Evolutionary conservation across 2,113 vertebrate genomes (phyloP), one percentile per base, ranked within the genome.

Genomic region (Tangachromis dhanisi): DNA sequence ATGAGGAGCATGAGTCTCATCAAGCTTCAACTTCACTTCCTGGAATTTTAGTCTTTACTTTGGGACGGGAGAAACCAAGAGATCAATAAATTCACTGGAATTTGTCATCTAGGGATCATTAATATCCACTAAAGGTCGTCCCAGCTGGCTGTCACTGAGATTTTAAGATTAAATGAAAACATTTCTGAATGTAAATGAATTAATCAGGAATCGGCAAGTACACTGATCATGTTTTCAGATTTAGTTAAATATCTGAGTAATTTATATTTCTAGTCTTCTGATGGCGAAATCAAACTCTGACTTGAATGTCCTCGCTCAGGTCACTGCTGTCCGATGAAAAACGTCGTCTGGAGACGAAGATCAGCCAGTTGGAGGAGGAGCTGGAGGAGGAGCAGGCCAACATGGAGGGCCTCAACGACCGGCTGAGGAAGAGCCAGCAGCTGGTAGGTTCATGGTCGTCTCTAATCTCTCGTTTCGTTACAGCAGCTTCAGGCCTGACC

Each of bases 311-410:
- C 33, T n/a, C 9, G 3, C n/a, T 51, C 57, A 99, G 98, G 89
- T 97, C 96, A 0, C 71, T 97, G 5, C 94, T 97, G 11, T 97
- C 97, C 12, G 98, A 99, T 0, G 98, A 99, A 54, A 98, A 97
- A 63, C 97, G 98, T 0, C 98, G 97, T 6, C 94, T 99, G 93
- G 98, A 99, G 35, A 88, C 97, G 1, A 97, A 97, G 91, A 98
- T 99, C 63, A 85, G 96, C 5, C 97, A 98, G 16, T 94, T 99
- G 91, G 98, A 99, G 94, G 98, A 99, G 91, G 98, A 99, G 93
- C 95, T 99, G 80, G 98, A 99, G 84, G 98, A 99, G 83, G 98
- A 99, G 83, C 98, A 99, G 88, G 26, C 95, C 94, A 98, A 97
- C 89, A 92, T 94, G 83, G 98, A 99, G 59, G 94, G 92, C 53